Evolutionary conservation across 2,797 vertebrate genomes (phyloP), one percentile per base, ranked within the genome.

Genomic region (Sternotherus odoratus): DNA sequence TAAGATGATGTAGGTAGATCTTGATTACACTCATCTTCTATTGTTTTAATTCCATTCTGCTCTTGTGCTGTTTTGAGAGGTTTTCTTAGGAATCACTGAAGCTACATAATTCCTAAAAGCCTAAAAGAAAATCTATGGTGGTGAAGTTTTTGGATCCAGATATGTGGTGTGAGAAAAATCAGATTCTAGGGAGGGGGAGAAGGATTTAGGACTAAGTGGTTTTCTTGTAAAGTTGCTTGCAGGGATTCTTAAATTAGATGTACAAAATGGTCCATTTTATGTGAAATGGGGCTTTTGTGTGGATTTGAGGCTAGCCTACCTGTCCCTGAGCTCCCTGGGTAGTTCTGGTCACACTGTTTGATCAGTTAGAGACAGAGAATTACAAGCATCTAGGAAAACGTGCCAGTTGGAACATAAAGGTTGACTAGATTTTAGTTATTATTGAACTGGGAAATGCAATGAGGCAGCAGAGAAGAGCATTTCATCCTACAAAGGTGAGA

Each of bases 211-310:
- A 87, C 63, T 86, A 82, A 84, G 79, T 79, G 88, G 10, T 5
- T 83, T 79, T 84, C 48, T 79, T 87, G 51, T 80, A 66, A 92
- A 66, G 8, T 5, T 6, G 87, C 26, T 92, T 96, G 39, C 23
- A 54, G 56, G 30, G 23, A 87, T 89, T 92, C 46, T 83, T 83
- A 89, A 92, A 93, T 57, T 78, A 89, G 79, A 88, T 80, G 50
- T 79, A 66, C 9, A 89, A 92, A 89, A 85, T 72, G 2, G 86
- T 85, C 24, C 2, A 43, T 84, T 92, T 94, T 82, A 79, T 89
- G 49, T 94, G 90, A 95, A 96, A 88, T 23, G 26, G 89, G 49
- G 54, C 16, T 90, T 93, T 19, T 74, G 43, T 85, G 78, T 88
- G 43, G 66, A 82, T 24, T 85, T 85, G 24, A 0, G 23, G 17